Evolutionary conservation across 2,888 invertebrate species (phyloP), one percentile per base, ranked within the genome.

Genomic region (Papilio demoleus): DNA sequence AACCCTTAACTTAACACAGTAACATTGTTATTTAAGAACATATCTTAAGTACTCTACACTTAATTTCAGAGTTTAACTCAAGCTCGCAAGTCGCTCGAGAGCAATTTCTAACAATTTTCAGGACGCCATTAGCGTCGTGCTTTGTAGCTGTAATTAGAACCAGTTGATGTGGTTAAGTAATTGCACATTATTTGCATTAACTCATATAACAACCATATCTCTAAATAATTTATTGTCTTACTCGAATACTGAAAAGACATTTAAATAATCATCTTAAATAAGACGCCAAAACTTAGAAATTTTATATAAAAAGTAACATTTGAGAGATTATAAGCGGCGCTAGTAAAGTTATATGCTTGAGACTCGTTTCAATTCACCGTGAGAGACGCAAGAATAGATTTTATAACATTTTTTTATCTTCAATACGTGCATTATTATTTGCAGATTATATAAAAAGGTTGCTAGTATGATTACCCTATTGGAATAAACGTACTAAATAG

Each of bases 61-160:
- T 56, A 56, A 31, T 56, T 31, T 31, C 5, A 56, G 14, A 66
- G 17, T 66, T 17, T 12, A 65, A 68, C 50, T 68, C 45, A 31
- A 47, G 27, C 65, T 45, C 58, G 59, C 59, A 59, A 58, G 45
- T 22, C 24, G 65, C 59, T 65, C 34, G 31, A 61, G 40, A 61
- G 61, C 53, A 61, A 61, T 67, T 62, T 45, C 62, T 62, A 31
- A 45, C 67, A 58, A 58, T 56, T 53, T 36, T 58, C 63, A 45
- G 59, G 68, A 64, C 17, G 47, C 47, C 47, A 68, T 68, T 68
- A 68, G 59, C 40, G 42, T 17, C 47, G 50, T 38, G 36, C 60
- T 38, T 67, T 64, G 59, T 68, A 27, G 22, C 38, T 45, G 59
- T 64, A 68, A 68, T 68, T 68, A 59, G 63, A 45, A 47, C 22